These are phyloP conservation scores for Hiodon tergisus DNA, from an alignment of 2,113 vertebrate species.

Conservation along the genomic window DNA sequence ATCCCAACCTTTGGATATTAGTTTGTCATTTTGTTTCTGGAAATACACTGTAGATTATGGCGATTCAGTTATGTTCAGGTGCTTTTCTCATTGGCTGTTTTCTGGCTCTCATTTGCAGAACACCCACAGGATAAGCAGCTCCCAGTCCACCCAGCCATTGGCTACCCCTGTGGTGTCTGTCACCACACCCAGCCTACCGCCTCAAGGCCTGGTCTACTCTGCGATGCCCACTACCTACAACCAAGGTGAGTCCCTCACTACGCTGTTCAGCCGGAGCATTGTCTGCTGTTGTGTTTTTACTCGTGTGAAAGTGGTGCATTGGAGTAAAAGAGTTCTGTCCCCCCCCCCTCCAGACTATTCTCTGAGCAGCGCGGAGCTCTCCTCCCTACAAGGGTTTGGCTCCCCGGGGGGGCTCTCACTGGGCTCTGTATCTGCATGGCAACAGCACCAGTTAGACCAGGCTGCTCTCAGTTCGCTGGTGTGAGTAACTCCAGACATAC, in stretches of 20 bases:
- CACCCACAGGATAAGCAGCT: slow-evolving; percentile 77
- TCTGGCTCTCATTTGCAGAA: slow-evolving; percentile 53
- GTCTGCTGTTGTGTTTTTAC: background rate
- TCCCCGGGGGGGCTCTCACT: slow-evolving; percentile 73
- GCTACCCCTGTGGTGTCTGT: slow-evolving; percentile 88
- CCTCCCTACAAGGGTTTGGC: slow-evolving; percentile 77
- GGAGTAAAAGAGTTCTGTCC: background rate
- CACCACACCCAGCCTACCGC: slow-evolving; percentile 82
- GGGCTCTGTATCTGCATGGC: slow-evolving; percentile 82
- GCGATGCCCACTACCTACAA: slow-evolving; percentile 81
- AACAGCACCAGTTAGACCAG: slow-evolving; percentile 79
- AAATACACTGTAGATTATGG: too few relatives aligned
- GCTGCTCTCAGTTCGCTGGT: slow-evolving; percentile 76
- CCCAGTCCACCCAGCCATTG: slow-evolving; percentile 77
- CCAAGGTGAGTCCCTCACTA: slow-evolving; percentile 62
- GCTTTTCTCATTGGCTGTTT: background rate
- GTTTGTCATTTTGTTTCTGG: too few relatives aligned
- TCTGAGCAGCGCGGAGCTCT: slow-evolving; percentile 79
- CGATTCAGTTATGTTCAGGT: background rate
- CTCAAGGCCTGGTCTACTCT: slow-evolving; percentile 79
- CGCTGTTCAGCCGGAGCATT: background rate
- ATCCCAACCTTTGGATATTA: too few relatives aligned
- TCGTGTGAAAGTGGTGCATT: background rate
- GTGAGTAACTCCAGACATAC: slow-evolving; percentile 60
- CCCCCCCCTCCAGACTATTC: slow-evolving; percentile 71